These are phyloP conservation scores for Pantherophis vulpinus DNA, from an alignment of 2,797 vertebrate genomes.

Conservation along the genomic window DNA sequence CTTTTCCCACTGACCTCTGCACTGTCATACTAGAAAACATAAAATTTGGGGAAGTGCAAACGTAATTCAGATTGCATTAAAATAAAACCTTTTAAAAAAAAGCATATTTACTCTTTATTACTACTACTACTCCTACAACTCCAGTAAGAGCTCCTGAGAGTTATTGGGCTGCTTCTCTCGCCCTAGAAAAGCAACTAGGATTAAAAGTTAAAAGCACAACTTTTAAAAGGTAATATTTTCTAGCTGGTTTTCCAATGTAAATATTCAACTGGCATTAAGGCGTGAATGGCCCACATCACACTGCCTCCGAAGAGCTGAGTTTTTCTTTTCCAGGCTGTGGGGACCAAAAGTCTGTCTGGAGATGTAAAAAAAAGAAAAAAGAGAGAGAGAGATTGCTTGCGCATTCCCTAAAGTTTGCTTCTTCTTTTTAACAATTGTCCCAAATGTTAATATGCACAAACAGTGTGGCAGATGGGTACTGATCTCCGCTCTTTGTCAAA, in stretches of 20 bases:
- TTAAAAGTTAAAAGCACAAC: background rate
- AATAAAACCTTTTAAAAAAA: background rate
- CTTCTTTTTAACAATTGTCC: conserved; percentile 61
- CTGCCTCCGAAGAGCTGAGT: no score
- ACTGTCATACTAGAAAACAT: background rate
- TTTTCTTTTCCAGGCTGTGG: background rate
- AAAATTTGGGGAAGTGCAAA: background rate
- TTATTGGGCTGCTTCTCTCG: background rate
- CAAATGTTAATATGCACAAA: conserved; percentile 83
- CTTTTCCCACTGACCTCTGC: background rate
- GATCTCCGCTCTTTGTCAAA: conserved; percentile 82
- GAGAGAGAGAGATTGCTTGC: background rate
- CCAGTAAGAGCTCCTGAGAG: background rate
- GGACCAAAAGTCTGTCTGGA: conserved; percentile 1
- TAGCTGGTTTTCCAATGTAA: background rate
- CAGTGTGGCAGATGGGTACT: conserved; percentile 82
- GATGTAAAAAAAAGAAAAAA: background rate
- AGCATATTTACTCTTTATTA: background rate
- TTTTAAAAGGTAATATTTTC: background rate
- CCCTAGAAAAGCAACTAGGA: background rate
- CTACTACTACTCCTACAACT: background rate
- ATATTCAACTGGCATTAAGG: background rate
- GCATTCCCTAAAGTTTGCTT: background rate
- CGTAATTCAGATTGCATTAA: background rate
- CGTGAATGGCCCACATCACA: background rate